These are phyloP conservation scores for Micronycteris hirsuta DNA, from an alignment of 2,113 vertebrate genomes.

Conservation along the genomic window DNA sequence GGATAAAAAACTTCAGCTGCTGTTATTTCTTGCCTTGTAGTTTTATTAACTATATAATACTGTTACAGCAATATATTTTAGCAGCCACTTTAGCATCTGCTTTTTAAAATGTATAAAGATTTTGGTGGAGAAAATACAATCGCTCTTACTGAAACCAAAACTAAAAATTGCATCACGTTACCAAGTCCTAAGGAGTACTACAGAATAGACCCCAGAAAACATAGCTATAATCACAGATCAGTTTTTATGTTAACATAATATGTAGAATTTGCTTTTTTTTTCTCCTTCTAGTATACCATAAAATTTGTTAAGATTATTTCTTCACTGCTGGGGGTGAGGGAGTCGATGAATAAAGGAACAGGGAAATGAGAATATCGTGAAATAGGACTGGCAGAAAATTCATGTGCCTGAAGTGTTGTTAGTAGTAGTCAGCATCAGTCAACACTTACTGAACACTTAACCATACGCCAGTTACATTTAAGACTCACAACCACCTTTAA, in stretches of 20 bases:
- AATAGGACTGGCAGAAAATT: background rate
- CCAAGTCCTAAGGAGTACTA: slow-evolving; percentile 5
- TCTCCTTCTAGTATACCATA: background rate
- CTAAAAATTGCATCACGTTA: background rate
- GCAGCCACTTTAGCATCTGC: background rate
- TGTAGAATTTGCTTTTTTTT: background rate
- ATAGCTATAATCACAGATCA: background rate
- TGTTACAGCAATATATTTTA: slow-evolving; percentile 35
- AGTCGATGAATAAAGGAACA: slow-evolving; percentile 29
- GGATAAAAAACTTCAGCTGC: background rate
- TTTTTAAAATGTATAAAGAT: slow-evolving; percentile 26
- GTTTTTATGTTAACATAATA: slow-evolving; percentile 16
- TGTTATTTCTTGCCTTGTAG: background rate
- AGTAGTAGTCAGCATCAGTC: background rate
- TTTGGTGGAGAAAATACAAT: slow-evolving; percentile 18
- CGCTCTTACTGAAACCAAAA: background rate
- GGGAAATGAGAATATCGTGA: background rate
- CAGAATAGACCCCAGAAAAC: background rate
- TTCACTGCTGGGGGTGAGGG: background rate
- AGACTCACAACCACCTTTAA: background rate
- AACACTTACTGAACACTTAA: background rate
- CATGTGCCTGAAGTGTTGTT: background rate
- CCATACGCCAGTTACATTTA: background rate
- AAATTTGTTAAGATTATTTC: slow-evolving; percentile 23
- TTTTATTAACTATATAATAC: slow-evolving; percentile 20